A percentile compares a stretch with the other conserved stretches of the same genome.
Conservation (phyloP, 2,888 invertebrate species). For the Argyra leucocephala region DNA sequence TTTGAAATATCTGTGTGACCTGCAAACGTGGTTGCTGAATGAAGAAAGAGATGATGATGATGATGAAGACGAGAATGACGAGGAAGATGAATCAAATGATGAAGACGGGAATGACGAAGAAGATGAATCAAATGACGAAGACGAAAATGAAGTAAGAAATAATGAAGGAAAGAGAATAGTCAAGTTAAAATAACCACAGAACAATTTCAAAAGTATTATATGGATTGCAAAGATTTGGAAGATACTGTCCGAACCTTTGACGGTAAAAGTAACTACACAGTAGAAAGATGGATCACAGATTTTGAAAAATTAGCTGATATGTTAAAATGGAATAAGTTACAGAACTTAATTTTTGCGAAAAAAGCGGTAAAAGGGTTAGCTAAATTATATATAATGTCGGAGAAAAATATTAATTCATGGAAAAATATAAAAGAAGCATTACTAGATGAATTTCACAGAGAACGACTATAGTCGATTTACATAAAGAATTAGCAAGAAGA, state of each 20-base stretch:
- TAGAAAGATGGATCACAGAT: background rate
- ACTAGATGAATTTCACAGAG: background rate
- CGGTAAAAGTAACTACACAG: background rate
- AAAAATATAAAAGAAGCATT: background rate
- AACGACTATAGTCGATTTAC: background rate
- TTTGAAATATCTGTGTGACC: no score
- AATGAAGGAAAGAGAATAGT: no score
- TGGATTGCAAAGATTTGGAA: background rate
- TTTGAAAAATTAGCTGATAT: conserved; percentile 10
- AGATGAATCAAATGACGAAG: no score
- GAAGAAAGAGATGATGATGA: no score
- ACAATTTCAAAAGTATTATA: no score
- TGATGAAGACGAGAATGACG: no score
- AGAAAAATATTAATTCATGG: background rate
- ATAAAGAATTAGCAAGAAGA: background rate
- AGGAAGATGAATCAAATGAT: no score
- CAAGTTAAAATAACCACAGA: no score
- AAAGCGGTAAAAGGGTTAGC: conserved; percentile 8
- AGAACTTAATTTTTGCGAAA: conserved; percentile 11
- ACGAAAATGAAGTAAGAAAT: no score
- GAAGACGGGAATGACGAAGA: no score
- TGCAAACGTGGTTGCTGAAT: no score
- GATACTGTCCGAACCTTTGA: background rate
- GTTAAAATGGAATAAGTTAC: conserved; percentile 10
- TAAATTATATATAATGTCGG: background rate